Percentiles rank a stretch among this genome's conserved stretches.
Conservation (phyloP, 2,113 vertebrate genomes). For the Silurus meridionalis region DNA sequence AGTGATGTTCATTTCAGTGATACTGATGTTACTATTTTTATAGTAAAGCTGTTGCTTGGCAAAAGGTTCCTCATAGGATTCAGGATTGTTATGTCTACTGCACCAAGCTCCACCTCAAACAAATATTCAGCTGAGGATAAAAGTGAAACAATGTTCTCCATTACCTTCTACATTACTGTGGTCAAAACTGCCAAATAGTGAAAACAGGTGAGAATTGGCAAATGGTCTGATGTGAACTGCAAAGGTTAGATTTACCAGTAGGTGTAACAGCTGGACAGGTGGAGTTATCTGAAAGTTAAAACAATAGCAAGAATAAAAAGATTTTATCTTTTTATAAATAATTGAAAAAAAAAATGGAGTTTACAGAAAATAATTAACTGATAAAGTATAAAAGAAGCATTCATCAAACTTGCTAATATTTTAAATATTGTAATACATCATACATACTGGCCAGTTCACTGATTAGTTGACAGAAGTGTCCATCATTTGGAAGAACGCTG, state of each 20-base stretch:
- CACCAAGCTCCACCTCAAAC: constrained; percentile 2
- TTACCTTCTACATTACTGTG: neutral
- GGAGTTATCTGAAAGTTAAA: neutral
- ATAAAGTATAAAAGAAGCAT: neutral
- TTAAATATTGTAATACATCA: neutral
- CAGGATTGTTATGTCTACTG: neutral
- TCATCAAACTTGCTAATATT: neutral
- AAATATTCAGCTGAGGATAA: neutral
- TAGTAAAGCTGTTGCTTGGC: neutral
- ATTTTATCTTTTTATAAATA: too few species aligned
- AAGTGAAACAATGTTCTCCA: neutral
- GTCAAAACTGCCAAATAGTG: neutral
- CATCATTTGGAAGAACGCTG: constrained; percentile 24
- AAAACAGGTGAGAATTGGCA: too few species aligned
- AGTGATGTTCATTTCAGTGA: constrained; percentile 25
- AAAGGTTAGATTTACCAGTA: too few species aligned
- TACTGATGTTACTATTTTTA: neutral
- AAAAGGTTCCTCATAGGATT: neutral
- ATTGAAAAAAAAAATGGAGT: too few species aligned
- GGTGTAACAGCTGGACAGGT: neutral
- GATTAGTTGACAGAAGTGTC: constrained; percentile 35
- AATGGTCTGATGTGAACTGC: too few species aligned
- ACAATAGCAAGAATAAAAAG: neutral
- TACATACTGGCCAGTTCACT: neutral
- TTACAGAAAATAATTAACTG: neutral